Conservation (phyloP, 2,888 invertebrate genomes). For the Agriotes lineatus region DNA sequence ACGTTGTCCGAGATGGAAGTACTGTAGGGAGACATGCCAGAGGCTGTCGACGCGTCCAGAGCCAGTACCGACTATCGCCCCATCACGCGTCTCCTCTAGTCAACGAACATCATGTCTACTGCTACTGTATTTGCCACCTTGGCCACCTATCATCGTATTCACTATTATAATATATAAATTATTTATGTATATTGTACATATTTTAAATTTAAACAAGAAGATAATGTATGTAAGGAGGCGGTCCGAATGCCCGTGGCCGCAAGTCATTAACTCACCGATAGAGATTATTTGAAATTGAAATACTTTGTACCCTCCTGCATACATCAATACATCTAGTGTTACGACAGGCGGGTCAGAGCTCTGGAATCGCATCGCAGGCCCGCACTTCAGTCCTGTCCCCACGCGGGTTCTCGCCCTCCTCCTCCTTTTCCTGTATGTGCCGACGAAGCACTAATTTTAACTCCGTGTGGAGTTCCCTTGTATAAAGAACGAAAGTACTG, state of each 20-base stretch:
- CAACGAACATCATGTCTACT: conserved; percentile 51
- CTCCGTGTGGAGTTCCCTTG: conserved; percentile 50
- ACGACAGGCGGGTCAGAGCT: conserved; percentile 35
- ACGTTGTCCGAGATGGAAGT: conserved; percentile 74
- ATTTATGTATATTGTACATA: conserved; percentile 65
- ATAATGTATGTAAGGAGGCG: conserved; percentile 49
- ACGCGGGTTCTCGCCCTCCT: conserved; percentile 23
- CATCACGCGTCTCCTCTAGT: conserved; percentile 45
- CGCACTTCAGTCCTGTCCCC: conserved; percentile 35
- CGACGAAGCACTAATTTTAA: conserved; percentile 48
- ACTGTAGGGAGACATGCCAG: conserved; percentile 58
- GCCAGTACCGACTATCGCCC: conserved; percentile 52
- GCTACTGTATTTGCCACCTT: conserved; percentile 44
- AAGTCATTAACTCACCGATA: conserved; percentile 47
- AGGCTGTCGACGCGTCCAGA: conserved; percentile 57
- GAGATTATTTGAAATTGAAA: conserved; percentile 31
- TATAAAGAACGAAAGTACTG: conserved; percentile 55
- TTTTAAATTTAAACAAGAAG: conserved; percentile 59
- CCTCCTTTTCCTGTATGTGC: conserved; percentile 34
- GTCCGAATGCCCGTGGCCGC: conserved; percentile 56
- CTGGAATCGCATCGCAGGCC: conserved; percentile 33
- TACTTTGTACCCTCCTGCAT: conserved; percentile 37
- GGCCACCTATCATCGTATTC: conserved; percentile 49
- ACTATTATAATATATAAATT: conserved; percentile 50
- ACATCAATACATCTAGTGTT: conserved; percentile 26